phyloP scores from a whole-genome alignment of 2,888 invertebrate genomes.

The Drosophila conformis region DNA sequence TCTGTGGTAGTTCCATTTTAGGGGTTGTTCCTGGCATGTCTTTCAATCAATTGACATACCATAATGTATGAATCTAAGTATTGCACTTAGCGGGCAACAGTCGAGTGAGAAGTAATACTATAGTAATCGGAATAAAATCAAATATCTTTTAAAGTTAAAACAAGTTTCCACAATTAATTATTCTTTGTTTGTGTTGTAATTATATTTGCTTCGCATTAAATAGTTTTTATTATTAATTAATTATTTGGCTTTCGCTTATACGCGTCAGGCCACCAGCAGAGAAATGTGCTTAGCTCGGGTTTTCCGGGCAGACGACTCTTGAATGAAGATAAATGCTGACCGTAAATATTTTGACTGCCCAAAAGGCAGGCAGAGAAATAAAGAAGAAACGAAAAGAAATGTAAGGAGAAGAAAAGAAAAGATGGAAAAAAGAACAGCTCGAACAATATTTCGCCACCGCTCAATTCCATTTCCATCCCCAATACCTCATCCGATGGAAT shows the following conservation, averaged over 20 bases:
- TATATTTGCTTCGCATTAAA: conserved; percentile 9
- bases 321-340: conserved; percentile 70
- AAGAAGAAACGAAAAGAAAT: conserved; percentile 29
- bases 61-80: conserved; percentile 5
- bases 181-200: not conserved
- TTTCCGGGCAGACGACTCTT: conserved; percentile 30
- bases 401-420: not conserved
- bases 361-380: conserved; percentile 17
- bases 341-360: conserved; percentile 74
- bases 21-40: conserved; percentile 19
- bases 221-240: conserved; percentile 17
- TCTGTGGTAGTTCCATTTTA: conserved; percentile 12
- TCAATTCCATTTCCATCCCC: conserved; percentile 64
- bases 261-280: conserved; percentile 7
- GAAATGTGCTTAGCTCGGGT: conserved; percentile 32
- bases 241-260: conserved; percentile 39
- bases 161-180: not conserved
- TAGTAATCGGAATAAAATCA: too few relatives aligned
- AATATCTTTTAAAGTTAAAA: not conserved
- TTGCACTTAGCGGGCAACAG: conserved; percentile 1
- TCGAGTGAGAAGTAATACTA: not conserved
- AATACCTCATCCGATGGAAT: conserved; percentile 60
- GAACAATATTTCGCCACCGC: conserved; percentile 55
- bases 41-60: not conserved
- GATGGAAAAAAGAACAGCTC: conserved; percentile 51